Percentiles rank a stretch among this genome's conserved stretches.
These are phyloP conservation scores for Electrona antarctica DNA, from an alignment of 2,113 vertebrate species.

Conservation along the genomic window DNA sequence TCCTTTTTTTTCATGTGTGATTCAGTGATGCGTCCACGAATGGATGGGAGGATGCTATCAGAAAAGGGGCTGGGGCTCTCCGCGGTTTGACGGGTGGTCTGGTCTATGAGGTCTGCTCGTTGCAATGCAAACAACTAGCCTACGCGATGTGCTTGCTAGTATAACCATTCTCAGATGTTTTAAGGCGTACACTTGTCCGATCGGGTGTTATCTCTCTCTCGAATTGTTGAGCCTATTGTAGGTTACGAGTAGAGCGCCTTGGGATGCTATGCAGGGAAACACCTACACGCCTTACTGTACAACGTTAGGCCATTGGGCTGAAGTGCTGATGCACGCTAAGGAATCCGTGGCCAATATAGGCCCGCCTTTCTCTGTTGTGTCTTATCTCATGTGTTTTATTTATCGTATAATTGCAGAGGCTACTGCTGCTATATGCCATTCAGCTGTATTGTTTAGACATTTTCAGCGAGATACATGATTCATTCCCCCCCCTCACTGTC, in stretches of 20 bases:
- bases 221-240: neutral
- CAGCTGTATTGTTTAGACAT: neutral
- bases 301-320: conserved; percentile 63
- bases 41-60: conserved; percentile 72
- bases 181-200: no score
- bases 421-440: neutral
- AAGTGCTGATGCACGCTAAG: conserved; percentile 72
- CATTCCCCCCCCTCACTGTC: neutral
- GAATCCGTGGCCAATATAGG: conserved; percentile 64
- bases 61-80: conserved; percentile 66
- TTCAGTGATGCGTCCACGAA: conserved; percentile 44
- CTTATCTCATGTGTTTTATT: neutral
- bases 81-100: conserved; percentile 20
- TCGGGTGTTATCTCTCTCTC: no score
- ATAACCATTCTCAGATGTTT: no score
- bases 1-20: conserved; percentile 23
- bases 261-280: conserved; percentile 49
- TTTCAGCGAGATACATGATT: neutral
- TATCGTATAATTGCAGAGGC: conserved; percentile 9
- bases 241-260: neutral
- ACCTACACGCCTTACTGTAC: conserved; percentile 48
- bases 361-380: conserved; percentile 48
- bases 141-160: no score
- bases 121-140: no score
- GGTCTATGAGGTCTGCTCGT: neutral